These are phyloP conservation scores for Orthosia incerta DNA, from an alignment of 2,888 invertebrate species.

Conservation along the genomic window DNA sequence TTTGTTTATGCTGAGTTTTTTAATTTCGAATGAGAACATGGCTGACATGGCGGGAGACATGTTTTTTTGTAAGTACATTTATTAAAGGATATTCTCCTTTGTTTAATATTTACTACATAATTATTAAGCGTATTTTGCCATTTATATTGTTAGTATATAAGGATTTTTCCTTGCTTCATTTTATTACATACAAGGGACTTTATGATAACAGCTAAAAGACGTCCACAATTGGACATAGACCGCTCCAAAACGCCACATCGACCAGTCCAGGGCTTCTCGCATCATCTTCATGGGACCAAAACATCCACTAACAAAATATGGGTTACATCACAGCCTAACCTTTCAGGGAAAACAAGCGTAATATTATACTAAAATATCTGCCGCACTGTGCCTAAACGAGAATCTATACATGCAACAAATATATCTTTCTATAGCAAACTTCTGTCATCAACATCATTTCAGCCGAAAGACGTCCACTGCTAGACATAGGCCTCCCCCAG, in stretches of 20 bases:
- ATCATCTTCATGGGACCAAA: no score
- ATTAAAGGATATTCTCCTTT: background rate
- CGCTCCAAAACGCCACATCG: no score
- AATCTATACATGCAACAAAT: background rate
- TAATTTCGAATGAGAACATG: constrained; percentile 15
- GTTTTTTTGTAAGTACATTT: background rate
- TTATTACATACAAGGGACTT: no score
- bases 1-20: constrained; percentile 35
- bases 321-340: background rate
- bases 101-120: no score
- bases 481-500: no score
- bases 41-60: background rate
- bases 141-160: no score
- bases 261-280: no score
- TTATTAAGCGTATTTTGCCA: no score
- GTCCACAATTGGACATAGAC: no score
- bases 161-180: background rate
- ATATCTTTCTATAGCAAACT: background rate
- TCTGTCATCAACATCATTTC: background rate
- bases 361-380: background rate
- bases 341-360: background rate
- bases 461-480: no score
- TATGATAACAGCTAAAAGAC: no score
- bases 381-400: background rate
- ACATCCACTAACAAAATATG: no score